These are phyloP conservation scores for Eledona agricola DNA, from an alignment of 2,888 invertebrate species.

Conservation along the genomic window DNA sequence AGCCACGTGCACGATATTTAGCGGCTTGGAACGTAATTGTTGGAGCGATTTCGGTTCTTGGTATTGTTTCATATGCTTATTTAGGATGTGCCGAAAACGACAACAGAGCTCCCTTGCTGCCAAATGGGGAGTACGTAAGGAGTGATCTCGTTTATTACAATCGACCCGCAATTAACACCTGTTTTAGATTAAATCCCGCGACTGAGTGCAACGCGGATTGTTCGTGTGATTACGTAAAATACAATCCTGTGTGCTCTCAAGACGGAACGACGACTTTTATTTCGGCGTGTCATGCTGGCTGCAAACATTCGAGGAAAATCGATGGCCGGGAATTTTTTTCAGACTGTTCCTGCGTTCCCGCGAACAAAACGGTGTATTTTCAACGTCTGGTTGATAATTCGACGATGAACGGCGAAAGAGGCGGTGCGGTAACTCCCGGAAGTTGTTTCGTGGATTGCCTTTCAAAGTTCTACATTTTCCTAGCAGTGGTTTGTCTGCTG, in stretches of 20 bases:
- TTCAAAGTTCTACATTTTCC: conserved; percentile 65
- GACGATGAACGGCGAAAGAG: conserved; percentile 27
- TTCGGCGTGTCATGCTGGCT: conserved; percentile 84
- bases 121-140: conserved; percentile 58
- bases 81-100: conserved; percentile 73
- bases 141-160: no score
- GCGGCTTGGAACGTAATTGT: conserved; percentile 76
- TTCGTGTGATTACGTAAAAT: conserved; percentile 75
- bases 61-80: conserved; percentile 72
- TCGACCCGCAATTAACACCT: conserved; percentile 18
- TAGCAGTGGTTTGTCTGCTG: conserved; percentile 66
- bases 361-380: conserved; percentile 39
- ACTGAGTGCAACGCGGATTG: conserved; percentile 71
- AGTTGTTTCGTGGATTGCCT: conserved; percentile 68
- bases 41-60: conserved; percentile 70
- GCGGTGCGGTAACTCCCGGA: conserved; percentile 63
- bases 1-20: conserved; percentile 72
- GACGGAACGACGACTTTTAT: conserved; percentile 73
- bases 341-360: conserved; percentile 64
- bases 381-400: conserved; percentile 24
- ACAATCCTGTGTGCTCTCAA: conserved; percentile 76
- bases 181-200: conserved; percentile 60
- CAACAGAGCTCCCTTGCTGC: conserved; percentile 61
- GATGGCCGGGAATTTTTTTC: conserved; percentile 64
- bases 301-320: conserved; percentile 62